Base-by-base conservation (phyloP, 2,797 vertebrate genomes). In the Hydrophis major region DNA sequence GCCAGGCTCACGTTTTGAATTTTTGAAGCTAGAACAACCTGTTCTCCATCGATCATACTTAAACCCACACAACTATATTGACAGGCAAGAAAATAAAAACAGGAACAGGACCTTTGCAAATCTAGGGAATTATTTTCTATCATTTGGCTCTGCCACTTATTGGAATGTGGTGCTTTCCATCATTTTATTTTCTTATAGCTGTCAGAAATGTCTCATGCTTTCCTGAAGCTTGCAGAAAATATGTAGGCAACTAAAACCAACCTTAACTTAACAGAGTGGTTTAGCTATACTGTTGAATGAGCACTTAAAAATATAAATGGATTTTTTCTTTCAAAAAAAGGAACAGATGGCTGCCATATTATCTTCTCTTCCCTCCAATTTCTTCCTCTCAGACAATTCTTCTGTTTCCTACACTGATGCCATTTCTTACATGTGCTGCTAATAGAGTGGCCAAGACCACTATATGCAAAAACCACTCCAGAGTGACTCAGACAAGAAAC, bases 361-460 rank as follows among this genome's bases (percentile, higher is more conserved):
- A 27, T 10, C 57, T 83, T 22, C 55, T 16, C n/a, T 60, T 60
- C 22, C 28, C 50, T 55, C 20, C 14, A 6, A 3, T 18, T 92
- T 60, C 16, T 57, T 57, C 63, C 16, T 27, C 37, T 83, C 69
- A 22, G 27, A 61, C 22, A 83, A 20, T 61, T 83, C 66, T n/a
- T 89, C 57, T 22, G 13, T 55, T 86, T 89, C 74, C 88, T 89
- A 28, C 83, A 37, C 69, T 86, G 56, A 86, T 86, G 69, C 61
- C 42, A 86, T 60, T 47, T 86, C 66, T 86, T 89, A 89, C 69
- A 89, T 86, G 53, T 86, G 92, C 27, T 50, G 27, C 69, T 61
- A 86, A 86, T 32, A 16, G 7, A 0, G 61, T 53, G 47, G 57
- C 69, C 69, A 83, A 92, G 61, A 59, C 56, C 74, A 92, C 53